Percentiles rank a stretch among this genome's conserved stretches.
Evolutionary conservation across 2,797 vertebrate species (phyloP).

Genomic region (Tympanoctomys barrerae): DNA sequence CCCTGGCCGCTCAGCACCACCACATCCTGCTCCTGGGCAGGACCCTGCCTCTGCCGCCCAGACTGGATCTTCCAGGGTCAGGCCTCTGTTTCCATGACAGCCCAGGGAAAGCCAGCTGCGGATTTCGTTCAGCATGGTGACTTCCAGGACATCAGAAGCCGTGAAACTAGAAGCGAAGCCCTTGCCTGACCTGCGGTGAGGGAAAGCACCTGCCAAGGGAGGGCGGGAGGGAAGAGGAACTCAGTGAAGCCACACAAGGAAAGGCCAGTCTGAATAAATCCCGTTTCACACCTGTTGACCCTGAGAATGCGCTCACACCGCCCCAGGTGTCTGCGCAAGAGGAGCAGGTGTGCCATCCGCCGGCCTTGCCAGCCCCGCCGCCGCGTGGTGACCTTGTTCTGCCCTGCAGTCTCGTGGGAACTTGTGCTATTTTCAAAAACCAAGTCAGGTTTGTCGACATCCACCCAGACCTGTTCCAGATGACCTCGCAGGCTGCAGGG

Average conservation of each 20-base stretch:
- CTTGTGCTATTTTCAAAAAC: neutral
- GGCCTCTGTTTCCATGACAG: neutral
- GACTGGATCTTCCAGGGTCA: neutral
- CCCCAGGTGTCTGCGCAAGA: slow-evolving; percentile 64
- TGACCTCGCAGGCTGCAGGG: neutral
- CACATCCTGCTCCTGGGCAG: neutral
- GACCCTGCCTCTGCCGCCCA: too few relatives aligned
- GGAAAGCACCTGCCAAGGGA: neutral
- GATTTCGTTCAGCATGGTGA: neutral
- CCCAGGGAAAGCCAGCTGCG: slow-evolving; percentile 42
- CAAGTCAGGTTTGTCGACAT: neutral
- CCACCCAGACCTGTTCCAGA: neutral
- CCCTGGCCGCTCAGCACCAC: neutral
- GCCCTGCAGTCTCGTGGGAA: neutral
- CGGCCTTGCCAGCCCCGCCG: neutral
- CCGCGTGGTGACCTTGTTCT: neutral
- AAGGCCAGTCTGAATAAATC: slow-evolving; percentile 20
- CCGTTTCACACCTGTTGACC: neutral
- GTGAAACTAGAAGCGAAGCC: neutral
- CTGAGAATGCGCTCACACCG: neutral
- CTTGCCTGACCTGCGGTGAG: neutral
- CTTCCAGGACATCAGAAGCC: slow-evolving; percentile 1
- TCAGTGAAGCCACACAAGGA: neutral
- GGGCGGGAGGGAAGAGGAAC: neutral
- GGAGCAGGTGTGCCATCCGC: neutral